Conservation (phyloP, 2,797 vertebrate genomes). For the Poecile montanus region DNA sequence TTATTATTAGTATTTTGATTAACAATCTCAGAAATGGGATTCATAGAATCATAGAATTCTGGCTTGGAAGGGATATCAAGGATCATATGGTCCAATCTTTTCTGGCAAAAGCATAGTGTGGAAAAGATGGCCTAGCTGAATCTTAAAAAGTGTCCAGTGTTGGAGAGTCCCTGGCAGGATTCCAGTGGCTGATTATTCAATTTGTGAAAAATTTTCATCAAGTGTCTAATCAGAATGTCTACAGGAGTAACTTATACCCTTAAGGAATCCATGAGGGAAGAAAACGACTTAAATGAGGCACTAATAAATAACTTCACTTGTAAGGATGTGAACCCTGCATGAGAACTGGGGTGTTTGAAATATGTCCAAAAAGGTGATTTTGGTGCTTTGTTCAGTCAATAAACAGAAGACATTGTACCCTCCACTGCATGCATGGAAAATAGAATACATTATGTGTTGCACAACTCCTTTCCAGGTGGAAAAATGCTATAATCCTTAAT, state of each 20-base stretch:
- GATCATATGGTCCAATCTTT: not conserved
- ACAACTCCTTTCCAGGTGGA: not conserved
- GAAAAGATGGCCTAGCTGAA: not conserved
- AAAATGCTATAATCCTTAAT: conserved; percentile 5
- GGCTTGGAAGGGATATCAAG: not conserved
- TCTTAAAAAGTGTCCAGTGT: not conserved
- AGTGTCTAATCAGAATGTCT: not conserved
- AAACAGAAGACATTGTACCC: not conserved
- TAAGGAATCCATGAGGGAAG: not conserved
- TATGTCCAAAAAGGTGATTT: not conserved
- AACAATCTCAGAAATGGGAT: not conserved
- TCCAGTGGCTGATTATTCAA: not conserved
- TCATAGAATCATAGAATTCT: not conserved
- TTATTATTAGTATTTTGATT: not conserved
- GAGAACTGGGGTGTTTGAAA: not conserved
- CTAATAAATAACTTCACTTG: not conserved
- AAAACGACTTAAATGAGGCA: not conserved
- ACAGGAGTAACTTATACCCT: not conserved
- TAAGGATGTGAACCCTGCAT: not conserved
- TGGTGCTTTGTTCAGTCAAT: not conserved
- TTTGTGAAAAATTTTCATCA: not conserved
- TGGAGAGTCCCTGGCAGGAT: not conserved
- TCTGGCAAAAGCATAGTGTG: not conserved
- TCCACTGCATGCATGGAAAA: not conserved
- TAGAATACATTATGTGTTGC: not conserved